A percentile compares a stretch with the other conserved stretches of the same genome.
Conservation (phyloP, 2,888 invertebrate genomes). For the Nomada fabriciana region DNA sequence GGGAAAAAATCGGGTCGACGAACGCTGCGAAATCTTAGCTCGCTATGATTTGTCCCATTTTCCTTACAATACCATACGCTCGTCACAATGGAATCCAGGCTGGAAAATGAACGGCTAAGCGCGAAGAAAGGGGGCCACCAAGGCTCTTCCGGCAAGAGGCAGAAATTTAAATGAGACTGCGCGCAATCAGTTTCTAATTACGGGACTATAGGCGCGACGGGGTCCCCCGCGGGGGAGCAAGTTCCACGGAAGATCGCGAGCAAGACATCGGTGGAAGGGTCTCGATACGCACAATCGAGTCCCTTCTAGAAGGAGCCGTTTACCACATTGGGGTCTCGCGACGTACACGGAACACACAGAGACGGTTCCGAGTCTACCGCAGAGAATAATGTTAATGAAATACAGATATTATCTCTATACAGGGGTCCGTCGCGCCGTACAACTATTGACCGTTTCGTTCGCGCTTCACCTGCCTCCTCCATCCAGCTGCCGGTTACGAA, state of each 20-base stretch:
- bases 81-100: too few relatives aligned
- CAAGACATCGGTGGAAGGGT: conserved; percentile 53
- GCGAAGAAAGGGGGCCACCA: neutral
- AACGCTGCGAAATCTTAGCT: too few relatives aligned
- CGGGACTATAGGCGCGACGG: conserved; percentile 41
- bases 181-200: conserved; percentile 64
- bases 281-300: conserved; percentile 74
- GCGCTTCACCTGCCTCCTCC: neutral
- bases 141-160: neutral
- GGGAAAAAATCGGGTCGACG: too few relatives aligned
- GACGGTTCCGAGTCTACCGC: conserved; percentile 76
- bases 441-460: conserved; percentile 76
- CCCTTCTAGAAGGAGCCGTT: conserved; percentile 45
- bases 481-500: neutral
- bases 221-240: conserved; percentile 21
- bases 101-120: conserved; percentile 17
- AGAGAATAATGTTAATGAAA: conserved; percentile 84
- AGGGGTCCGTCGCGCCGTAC: conserved; percentile 68
- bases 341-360: conserved; percentile 58
- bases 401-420: conserved; percentile 84
- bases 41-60: too few relatives aligned
- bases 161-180: conserved; percentile 49
- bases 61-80: too few relatives aligned
- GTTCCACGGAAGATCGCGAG: conserved; percentile 50
- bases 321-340: conserved; percentile 56